Evolutionary conservation across 2,797 vertebrate species (phyloP).

Genomic region (Eremophila alpestris): DNA sequence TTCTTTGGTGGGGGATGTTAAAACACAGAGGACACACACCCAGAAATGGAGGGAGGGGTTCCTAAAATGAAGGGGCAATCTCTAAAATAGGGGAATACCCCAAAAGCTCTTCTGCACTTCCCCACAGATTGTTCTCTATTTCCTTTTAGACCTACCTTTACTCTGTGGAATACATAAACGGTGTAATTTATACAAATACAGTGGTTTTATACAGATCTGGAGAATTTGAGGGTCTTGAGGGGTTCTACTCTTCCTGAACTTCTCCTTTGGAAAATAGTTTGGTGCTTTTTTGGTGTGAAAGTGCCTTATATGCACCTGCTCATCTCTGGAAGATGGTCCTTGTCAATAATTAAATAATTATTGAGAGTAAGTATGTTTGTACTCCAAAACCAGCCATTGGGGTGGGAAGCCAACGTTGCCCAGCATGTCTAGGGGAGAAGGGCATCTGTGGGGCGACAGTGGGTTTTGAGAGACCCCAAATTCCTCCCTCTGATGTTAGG

Average conservation of each 20-base stretch:
- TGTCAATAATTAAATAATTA: background rate
- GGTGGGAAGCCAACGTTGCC: background rate
- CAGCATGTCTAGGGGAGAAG: background rate
- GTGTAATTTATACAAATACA: background rate
- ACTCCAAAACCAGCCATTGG: too few species aligned
- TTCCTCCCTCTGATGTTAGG: background rate
- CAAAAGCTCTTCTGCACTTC: background rate
- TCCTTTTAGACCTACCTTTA: background rate
- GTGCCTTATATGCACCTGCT: background rate
- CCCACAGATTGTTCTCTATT: background rate
- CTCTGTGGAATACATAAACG: background rate
- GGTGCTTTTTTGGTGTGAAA: background rate
- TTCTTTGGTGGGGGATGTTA: background rate
- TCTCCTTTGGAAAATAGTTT: background rate
- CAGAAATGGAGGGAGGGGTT: background rate
- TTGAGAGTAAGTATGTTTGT: background rate
- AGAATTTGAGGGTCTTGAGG: background rate
- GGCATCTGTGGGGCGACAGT: background rate
- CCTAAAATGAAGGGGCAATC: background rate
- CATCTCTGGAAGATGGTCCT: background rate
- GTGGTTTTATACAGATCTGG: background rate
- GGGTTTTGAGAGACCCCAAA: background rate
- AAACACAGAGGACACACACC: background rate
- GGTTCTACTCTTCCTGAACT: background rate
- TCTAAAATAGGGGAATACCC: background rate